Conservation (phyloP, 2,888 invertebrate genomes). For the Anodontia alba region DNA sequence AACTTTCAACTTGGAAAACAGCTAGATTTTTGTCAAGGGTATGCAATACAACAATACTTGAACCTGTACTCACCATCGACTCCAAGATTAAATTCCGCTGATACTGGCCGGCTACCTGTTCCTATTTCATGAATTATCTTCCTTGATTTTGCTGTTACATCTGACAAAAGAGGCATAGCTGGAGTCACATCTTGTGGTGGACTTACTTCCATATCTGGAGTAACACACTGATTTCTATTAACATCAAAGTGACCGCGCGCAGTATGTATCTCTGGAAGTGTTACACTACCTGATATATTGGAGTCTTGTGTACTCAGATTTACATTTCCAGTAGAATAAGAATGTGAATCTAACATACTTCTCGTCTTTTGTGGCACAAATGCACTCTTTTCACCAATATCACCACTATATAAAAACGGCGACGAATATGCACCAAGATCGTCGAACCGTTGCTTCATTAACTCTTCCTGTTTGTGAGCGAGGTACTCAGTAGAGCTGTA, state of each 20-base stretch:
- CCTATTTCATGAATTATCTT: constrained; percentile 84
- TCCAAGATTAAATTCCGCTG: constrained; percentile 79
- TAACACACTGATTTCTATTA: constrained; percentile 84
- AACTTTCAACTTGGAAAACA: too few relatives aligned
- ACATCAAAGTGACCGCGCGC: constrained; percentile 71
- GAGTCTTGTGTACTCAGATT: constrained; percentile 59
- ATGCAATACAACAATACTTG: too few relatives aligned
- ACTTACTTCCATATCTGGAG: constrained; percentile 83
- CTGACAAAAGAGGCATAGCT: constrained; percentile 87
- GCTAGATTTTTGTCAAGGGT: too few relatives aligned
- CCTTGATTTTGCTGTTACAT: constrained; percentile 87
- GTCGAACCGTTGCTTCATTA: constrained; percentile 69
- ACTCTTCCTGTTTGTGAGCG: constrained; percentile 82
- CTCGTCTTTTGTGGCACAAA: constrained; percentile 54
- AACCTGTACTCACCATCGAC: constrained; percentile 73
- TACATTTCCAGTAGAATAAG: constrained; percentile 64
- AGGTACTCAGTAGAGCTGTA: constrained; percentile 83
- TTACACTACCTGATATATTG: constrained; percentile 75
- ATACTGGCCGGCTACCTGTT: constrained; percentile 79
- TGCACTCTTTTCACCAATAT: constrained; percentile 62
- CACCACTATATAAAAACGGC: constrained; percentile 63
- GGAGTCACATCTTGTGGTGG: constrained; percentile 84
- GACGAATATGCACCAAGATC: constrained; percentile 70
- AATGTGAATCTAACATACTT: constrained; percentile 62
- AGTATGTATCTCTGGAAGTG: constrained; percentile 77